Base-by-base conservation (phyloP, 2,888 invertebrate genomes). In the Rapana venosa region DNA sequence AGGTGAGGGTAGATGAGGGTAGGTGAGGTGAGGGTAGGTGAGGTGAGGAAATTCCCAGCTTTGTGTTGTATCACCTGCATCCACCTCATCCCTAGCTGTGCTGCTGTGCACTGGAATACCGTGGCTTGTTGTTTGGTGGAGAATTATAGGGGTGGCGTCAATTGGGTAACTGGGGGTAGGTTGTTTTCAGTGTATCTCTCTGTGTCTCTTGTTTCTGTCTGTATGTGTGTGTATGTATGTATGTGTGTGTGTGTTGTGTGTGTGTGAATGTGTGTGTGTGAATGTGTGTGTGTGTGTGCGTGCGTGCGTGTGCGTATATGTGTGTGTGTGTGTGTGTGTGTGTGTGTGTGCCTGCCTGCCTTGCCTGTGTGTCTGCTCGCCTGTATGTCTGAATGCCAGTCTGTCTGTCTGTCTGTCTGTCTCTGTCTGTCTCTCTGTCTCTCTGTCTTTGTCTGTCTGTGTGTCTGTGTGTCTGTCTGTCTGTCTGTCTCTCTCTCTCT, bases 251-350 rank as follows among this genome's bases (percentile, higher is more conserved):
- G 30, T 79, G 77, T 13, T 26, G 74, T 79, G 77, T 32, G 32
- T 79, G 32, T 5, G 77, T 79, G 77, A 32, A 32, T 5, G 32
- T 32, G 32, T 6, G 77, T 5, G 77, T 5, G 77, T 0, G 32
- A 4, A 32, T 5, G 77, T 20, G 36, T 20, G 79, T 20, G 79
- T 20, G 79, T 35, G 79, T 79, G 79, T 35, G 79, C 35, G 79
- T 35, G 79, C 35, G 79, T 35, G 79, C 35, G 79, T 79, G 79
- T 79, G 79, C 35, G 79, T 79, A 35, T 79, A 0, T 79, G 79
- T 79, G 32, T 79, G 66, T 66, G 66, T 66, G 66, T 66, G 66
- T 66, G 17, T 66, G 66, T 66, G 66, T 66, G 66, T 66, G 66
- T 66, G 66, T 66, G 17, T 66, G 66, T 66, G 66, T 66, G 66